phyloP scores from a whole-genome alignment of 2,797 vertebrate species.

The Odontamblyopus lacepedii region DNA sequence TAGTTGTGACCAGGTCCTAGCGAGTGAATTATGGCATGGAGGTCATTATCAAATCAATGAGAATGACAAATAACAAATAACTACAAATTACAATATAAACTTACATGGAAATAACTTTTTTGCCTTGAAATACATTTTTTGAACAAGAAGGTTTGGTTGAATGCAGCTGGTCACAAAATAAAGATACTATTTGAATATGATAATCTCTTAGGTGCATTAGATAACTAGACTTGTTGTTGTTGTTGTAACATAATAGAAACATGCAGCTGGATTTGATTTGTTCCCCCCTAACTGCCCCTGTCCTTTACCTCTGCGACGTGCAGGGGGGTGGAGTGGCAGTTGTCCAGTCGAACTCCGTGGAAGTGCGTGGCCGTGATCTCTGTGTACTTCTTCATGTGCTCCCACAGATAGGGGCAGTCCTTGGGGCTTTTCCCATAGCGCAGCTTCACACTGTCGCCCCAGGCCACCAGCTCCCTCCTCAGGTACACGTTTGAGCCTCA shows the following conservation, averaged over 20 bases:
- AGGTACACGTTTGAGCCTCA: slow-evolving; percentile 89
- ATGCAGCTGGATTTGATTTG: background rate
- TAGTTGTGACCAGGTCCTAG: no score
- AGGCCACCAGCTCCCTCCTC: slow-evolving; percentile 93
- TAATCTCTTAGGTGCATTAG: no score
- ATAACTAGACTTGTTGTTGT: no score
- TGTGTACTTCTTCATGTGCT: slow-evolving; percentile 93
- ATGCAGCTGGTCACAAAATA: no score
- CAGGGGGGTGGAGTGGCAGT: slow-evolving; percentile 95
- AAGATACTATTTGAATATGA: no score
- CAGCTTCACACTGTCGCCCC: slow-evolving; percentile 95
- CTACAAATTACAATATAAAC: no score
- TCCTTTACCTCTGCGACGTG: slow-evolving; percentile 92
- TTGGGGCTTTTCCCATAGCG: slow-evolving; percentile 89
- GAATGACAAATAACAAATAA: no score
- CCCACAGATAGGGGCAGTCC: slow-evolving; percentile 95
- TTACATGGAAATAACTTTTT: no score
- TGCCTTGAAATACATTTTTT: no score
- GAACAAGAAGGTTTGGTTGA: no score
- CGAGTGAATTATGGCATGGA: no score
- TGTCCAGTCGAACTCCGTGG: slow-evolving; percentile 92
- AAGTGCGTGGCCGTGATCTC: slow-evolving; percentile 91
- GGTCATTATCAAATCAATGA: no score
- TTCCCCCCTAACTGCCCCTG: background rate
- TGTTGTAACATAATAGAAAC: background rate